Conservation (phyloP, 2,113 vertebrate species). For the Origma solitaria region DNA sequence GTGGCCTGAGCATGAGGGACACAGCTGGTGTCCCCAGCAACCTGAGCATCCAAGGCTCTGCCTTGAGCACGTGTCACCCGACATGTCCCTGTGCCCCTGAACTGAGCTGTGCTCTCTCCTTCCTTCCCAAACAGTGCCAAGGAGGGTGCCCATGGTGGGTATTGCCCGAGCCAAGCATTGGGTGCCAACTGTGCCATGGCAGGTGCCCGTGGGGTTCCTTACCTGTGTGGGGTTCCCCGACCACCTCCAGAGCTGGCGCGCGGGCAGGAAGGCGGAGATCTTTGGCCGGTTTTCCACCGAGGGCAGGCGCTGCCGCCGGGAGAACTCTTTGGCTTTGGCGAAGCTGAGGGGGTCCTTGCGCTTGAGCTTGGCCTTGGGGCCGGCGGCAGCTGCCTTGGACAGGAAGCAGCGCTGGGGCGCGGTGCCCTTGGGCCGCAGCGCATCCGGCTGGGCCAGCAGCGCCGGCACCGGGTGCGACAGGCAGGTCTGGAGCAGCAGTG, state of each 20-base stretch:
- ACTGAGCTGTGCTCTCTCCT: neutral
- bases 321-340: slow-evolving; percentile 86
- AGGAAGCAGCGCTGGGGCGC: slow-evolving; percentile 86
- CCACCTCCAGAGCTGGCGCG: slow-evolving; percentile 94
- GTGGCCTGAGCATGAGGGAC: neutral
- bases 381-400: slow-evolving; percentile 78
- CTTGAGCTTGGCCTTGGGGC: slow-evolving; percentile 80
- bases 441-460: slow-evolving; percentile 80
- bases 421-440: slow-evolving; percentile 75
- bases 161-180: accelerated
- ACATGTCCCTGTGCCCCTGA: accelerated
- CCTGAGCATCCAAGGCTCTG: neutral
- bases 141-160: neutral
- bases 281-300: slow-evolving; percentile 87
- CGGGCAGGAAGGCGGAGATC: slow-evolving; percentile 86
- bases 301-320: slow-evolving; percentile 87
- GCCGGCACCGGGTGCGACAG: slow-evolving; percentile 82
- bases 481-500: slow-evolving; percentile 90
- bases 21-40: neutral
- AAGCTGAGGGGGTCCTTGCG: slow-evolving; percentile 84
- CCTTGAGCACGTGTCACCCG: neutral
- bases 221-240: slow-evolving; percentile 97
- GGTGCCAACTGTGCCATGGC: neutral
- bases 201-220: neutral
- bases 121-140: accelerated